Conservation (phyloP, 2,797 vertebrate species). For the Helicolenus hilgendorfi region DNA sequence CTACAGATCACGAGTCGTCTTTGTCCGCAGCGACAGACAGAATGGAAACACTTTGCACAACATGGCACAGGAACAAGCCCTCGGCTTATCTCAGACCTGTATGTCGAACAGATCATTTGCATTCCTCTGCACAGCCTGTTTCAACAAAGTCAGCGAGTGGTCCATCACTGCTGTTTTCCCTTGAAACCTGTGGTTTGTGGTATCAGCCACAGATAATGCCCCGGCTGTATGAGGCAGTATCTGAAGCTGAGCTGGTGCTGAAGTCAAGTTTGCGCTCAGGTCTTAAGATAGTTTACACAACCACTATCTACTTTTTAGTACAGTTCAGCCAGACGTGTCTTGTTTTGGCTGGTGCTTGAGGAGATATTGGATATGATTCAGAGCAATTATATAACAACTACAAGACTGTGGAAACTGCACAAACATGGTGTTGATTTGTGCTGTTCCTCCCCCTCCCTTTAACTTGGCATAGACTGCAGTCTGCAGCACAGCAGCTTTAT, state of each 20-base stretch:
- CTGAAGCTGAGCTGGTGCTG: constrained; percentile 40
- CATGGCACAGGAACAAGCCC: constrained; percentile 15
- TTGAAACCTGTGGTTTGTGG: constrained; percentile 43
- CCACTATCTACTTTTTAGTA: background rate
- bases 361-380: background rate
- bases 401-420: constrained; percentile 14
- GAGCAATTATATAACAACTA: background rate
- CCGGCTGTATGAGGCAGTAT: constrained; percentile 22
- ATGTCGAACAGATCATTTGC: constrained; percentile 71
- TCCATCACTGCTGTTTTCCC: constrained; percentile 5
- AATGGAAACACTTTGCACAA: constrained; percentile 50
- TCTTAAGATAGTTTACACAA: constrained; percentile 1
- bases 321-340: background rate
- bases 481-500: constrained; percentile 56
- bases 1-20: background rate
- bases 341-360: background rate
- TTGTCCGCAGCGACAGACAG: constrained; percentile 2
- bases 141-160: constrained; percentile 54
- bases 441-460: constrained; percentile 32
- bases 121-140: constrained; percentile 70
- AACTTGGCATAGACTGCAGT: constrained; percentile 39
- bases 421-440: constrained; percentile 32
- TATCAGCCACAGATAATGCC: constrained; percentile 60
- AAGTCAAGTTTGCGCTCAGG: constrained; percentile 41
- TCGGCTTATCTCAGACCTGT: constrained; percentile 63